Conservation (phyloP, 2,797 vertebrate species). For the Denticeps clupeoides region DNA sequence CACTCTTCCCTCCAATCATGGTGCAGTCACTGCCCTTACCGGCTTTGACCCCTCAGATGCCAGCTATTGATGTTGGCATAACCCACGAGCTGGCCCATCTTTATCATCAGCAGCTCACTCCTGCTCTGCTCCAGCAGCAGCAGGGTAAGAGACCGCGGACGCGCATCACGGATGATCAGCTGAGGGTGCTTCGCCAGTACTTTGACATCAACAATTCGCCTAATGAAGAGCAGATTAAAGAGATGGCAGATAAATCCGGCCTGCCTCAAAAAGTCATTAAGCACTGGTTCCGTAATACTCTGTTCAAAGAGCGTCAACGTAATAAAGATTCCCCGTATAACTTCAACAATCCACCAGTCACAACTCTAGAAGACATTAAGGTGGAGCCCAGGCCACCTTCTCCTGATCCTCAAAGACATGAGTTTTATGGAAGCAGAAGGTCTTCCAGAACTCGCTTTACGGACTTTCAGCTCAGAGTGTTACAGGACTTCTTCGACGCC, state of each 20-base stretch:
- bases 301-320: slow-evolving; percentile 95
- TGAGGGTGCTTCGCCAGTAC: slow-evolving; percentile 80
- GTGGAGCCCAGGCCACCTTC: slow-evolving; percentile 74
- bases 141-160: slow-evolving; percentile 91
- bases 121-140: slow-evolving; percentile 66
- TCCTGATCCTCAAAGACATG: slow-evolving; percentile 72
- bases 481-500: slow-evolving; percentile 92
- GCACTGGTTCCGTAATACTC: slow-evolving; percentile 97
- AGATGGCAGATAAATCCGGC: slow-evolving; percentile 84
- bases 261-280: slow-evolving; percentile 96
- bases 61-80: slow-evolving; percentile 66
- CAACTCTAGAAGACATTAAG: slow-evolving; percentile 79
- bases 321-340: slow-evolving; percentile 99
- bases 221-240: slow-evolving; percentile 90
- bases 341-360: slow-evolving; percentile 93
- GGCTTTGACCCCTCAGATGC: slow-evolving; percentile 68
- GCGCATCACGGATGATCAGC: slow-evolving; percentile 89
- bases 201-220: slow-evolving; percentile 98
- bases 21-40: slow-evolving; percentile 90
- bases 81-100: slow-evolving; percentile 81
- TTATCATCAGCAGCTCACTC: slow-evolving; percentile 81
- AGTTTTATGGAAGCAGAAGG: slow-evolving; percentile 79
- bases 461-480: slow-evolving; percentile 85
- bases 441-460: slow-evolving; percentile 92
- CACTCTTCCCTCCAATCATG: slow-evolving; percentile 82